These are phyloP conservation scores for Synchiropus splendidus DNA, from an alignment of 2,113 vertebrate genomes.

Conservation along the genomic window DNA sequence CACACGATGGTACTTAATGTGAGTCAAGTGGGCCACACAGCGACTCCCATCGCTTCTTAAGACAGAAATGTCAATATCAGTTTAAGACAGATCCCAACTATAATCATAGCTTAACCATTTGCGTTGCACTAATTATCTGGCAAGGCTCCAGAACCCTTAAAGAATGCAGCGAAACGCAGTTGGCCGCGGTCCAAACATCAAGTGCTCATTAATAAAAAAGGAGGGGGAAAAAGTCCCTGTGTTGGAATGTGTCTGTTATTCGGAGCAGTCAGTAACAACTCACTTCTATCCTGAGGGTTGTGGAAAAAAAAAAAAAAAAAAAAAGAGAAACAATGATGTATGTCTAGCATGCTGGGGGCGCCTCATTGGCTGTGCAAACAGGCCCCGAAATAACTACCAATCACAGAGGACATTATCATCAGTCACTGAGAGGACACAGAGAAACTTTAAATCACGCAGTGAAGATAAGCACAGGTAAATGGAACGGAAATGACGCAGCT, in stretches of 20 bases:
- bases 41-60: too few relatives aligned
- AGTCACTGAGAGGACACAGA: slow-evolving; percentile 65
- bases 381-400: slow-evolving; percentile 84
- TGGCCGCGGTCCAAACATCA: slow-evolving; percentile 89
- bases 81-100: too few relatives aligned
- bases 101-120: slow-evolving; percentile 73
- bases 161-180: slow-evolving; percentile 86
- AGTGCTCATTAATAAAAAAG: slow-evolving; percentile 86
- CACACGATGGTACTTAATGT: too few relatives aligned
- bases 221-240: slow-evolving; percentile 20
- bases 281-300: slow-evolving; percentile 72
- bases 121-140: slow-evolving; percentile 76
- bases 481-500: neutral
- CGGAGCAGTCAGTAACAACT: slow-evolving; percentile 76
- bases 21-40: too few relatives aligned
- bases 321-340: slow-evolving; percentile 84
- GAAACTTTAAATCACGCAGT: slow-evolving; percentile 40
- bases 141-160: slow-evolving; percentile 75
- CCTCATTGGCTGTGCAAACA: slow-evolving; percentile 84
- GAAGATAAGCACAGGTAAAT: slow-evolving; percentile 8
- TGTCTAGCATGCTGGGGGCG: slow-evolving; percentile 75
- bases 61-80: too few relatives aligned
- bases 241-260: slow-evolving; percentile 85
- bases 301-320: slow-evolving; percentile 71
- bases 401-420: slow-evolving; percentile 81